phyloP scores from a whole-genome alignment of 1,140 invertebrate species.

The Artemia franciscana region DNA sequence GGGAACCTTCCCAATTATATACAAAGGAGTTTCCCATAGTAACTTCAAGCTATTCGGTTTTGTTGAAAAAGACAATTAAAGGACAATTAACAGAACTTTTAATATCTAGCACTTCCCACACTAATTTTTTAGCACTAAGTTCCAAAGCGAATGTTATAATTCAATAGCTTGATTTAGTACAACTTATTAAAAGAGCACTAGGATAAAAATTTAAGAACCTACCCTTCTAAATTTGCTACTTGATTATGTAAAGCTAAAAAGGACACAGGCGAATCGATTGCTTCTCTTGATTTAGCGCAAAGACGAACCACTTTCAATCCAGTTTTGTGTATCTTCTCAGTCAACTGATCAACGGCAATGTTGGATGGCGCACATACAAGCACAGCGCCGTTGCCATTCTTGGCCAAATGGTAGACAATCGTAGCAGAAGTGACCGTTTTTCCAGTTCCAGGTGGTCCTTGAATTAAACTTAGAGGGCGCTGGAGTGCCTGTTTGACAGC shows the following conservation, averaged over 20 bases:
- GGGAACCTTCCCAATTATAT: too few species aligned
- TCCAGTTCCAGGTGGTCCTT: conserved; percentile 56
- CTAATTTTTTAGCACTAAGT: too few species aligned
- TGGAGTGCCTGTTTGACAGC: conserved; percentile 97
- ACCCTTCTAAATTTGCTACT: conserved; percentile 67
- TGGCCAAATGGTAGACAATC: conserved; percentile 92
- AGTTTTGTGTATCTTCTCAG: conserved; percentile 94
- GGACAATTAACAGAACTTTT: too few species aligned
- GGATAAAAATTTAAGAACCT: too few species aligned
- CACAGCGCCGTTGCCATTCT: conserved; percentile 71
- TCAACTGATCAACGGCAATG: conserved; percentile 95
- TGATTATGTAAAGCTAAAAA: conserved; percentile 95
- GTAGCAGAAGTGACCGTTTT: conserved; percentile 99
- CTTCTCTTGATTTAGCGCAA: conserved; percentile 93
- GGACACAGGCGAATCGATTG: conserved; percentile 90
- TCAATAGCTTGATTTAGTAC: too few species aligned
- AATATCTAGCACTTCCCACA: too few species aligned
- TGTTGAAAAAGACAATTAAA: too few species aligned
- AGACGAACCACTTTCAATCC: conserved; percentile 63
- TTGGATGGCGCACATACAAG: conserved; percentile 96
- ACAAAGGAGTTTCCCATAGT: too few species aligned
- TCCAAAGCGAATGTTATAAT: too few species aligned
- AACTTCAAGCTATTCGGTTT: too few species aligned
- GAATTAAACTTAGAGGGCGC: conserved; percentile 85
- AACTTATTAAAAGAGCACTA: too few species aligned